Conservation (phyloP, 2,113 vertebrate genomes). For the Centropus bengalensis region DNA sequence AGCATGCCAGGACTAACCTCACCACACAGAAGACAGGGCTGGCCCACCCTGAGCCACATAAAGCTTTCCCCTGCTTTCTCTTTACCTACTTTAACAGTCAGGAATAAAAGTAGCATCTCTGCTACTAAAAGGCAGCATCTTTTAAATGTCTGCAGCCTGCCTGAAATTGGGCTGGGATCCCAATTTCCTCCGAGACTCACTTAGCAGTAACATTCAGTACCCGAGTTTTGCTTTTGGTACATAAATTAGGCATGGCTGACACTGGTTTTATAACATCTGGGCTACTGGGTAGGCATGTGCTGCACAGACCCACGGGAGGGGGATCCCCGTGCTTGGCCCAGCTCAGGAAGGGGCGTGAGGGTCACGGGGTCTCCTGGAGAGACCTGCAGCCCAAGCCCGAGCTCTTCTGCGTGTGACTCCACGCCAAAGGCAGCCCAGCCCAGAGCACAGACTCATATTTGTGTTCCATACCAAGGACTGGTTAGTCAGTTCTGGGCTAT, state of each 20-base stretch:
- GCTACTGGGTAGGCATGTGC: background rate
- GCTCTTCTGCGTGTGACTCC: background rate
- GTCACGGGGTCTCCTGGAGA: background rate
- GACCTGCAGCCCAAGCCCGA: background rate
- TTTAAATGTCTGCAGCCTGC: background rate
- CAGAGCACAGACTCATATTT: background rate
- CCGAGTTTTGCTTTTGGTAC: background rate
- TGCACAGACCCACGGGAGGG: background rate
- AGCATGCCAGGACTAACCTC: background rate
- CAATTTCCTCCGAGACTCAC: background rate
- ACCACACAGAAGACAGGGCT: background rate
- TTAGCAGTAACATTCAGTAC: background rate
- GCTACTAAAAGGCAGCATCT: background rate
- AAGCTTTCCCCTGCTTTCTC: background rate
- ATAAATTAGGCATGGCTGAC: background rate
- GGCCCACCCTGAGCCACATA: background rate
- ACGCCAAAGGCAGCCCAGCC: background rate
- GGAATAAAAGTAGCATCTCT: background rate
- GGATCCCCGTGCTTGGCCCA: background rate
- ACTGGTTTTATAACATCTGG: background rate
- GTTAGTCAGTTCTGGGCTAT: background rate
- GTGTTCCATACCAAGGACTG: background rate
- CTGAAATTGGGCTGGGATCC: background rate
- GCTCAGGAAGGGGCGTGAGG: background rate
- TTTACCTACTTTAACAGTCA: background rate